Evolutionary conservation across 64 coral and sea anemone species (phyloP).

Genomic region (Dendrophyllia cribrosa): DNA sequence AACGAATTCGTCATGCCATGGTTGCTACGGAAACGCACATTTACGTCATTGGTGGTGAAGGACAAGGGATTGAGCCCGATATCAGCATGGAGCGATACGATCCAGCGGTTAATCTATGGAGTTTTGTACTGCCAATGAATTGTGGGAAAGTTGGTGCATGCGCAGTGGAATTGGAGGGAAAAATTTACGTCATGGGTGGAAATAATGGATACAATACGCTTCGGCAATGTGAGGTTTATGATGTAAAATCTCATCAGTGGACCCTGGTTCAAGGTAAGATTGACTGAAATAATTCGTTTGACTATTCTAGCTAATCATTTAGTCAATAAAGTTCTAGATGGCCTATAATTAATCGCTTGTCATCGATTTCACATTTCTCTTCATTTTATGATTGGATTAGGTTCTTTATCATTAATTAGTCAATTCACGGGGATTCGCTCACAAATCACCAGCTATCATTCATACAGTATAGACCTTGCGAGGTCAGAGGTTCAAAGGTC

Average conservation of each 20-base stretch:
- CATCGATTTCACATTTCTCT: too few species aligned
- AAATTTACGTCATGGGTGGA: slow-evolving; percentile 84
- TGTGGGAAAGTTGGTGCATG: slow-evolving; percentile 86
- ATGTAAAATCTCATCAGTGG: slow-evolving; percentile 68
- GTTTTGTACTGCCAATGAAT: slow-evolving; percentile 86
- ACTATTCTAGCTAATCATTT: neutral
- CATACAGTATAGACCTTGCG: too few species aligned
- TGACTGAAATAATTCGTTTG: neutral
- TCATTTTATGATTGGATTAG: too few species aligned
- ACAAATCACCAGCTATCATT: too few species aligned
- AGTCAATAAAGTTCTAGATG: too few species aligned
- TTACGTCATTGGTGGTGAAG: slow-evolving; percentile 87
- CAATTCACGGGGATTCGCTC: too few species aligned
- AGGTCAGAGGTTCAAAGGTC: too few species aligned
- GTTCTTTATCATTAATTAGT: too few species aligned
- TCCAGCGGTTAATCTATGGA: slow-evolving; percentile 76
- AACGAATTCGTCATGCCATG: slow-evolving; percentile 68
- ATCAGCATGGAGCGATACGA: slow-evolving; percentile 92
- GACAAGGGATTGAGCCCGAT: slow-evolving; percentile 84
- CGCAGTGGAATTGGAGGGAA: slow-evolving; percentile 65
- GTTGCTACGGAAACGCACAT: slow-evolving; percentile 74
- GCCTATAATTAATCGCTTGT: too few species aligned
- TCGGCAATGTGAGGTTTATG: slow-evolving; percentile 80
- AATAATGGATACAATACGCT: slow-evolving; percentile 77
- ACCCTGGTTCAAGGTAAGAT: slow-evolving; percentile 49